Evolutionary conservation across 2,888 invertebrate species (phyloP).

Genomic region (Acrobeloides nanus): DNA sequence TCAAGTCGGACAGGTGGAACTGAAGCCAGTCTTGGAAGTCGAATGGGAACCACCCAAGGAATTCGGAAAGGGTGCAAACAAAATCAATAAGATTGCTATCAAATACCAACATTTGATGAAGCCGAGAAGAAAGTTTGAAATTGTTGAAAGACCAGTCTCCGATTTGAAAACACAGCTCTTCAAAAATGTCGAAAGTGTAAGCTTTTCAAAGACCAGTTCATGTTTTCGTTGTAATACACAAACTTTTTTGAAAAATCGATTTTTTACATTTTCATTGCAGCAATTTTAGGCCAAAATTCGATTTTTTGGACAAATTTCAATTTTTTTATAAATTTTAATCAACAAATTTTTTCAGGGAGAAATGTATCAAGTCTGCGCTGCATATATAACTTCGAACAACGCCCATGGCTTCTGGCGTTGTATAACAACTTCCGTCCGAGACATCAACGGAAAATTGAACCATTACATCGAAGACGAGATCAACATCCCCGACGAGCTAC

Average conservation of each 20-base stretch:
- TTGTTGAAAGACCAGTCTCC: no score
- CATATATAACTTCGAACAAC: conserved; percentile 8
- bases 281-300: no score
- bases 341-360: conserved; percentile 10
- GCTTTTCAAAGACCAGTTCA: no score
- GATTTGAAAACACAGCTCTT: no score
- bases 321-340: no score
- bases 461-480: conserved; percentile 11
- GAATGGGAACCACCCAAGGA: background rate
- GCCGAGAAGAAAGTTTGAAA: no score
- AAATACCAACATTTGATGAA: conserved; percentile 5
- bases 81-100: background rate
- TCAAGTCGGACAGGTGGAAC: conserved; percentile 6
- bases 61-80: background rate
- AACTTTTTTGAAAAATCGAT: no score
- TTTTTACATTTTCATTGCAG: no score
- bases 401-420: conserved; percentile 15
- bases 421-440: conserved; percentile 3
- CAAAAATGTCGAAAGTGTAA: no score
- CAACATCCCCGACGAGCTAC: background rate
- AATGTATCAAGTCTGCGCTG: conserved; percentile 19
- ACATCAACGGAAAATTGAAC: conserved; percentile 8
- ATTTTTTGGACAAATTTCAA: no score
- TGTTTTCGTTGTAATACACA: no score
- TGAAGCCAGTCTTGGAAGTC: conserved; percentile 6